Base-by-base conservation (phyloP, 2,113 vertebrate species). In the Sorex araneus region DNA sequence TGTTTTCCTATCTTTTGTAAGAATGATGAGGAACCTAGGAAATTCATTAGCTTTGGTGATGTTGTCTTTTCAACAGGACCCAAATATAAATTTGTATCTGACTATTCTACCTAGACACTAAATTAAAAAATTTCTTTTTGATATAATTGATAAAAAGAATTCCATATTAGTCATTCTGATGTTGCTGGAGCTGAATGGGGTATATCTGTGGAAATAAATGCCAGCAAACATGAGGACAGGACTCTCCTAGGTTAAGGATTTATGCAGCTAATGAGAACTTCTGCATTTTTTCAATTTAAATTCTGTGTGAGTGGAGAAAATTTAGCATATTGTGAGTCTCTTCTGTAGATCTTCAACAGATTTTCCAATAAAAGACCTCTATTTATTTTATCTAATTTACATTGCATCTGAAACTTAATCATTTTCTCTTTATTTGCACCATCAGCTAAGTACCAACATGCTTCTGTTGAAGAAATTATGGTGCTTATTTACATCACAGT, bases 401-500 rank as follows among this genome's bases (percentile, higher is more conserved):
- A 75, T 84, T 80, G 92, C 30, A 73, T 71, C 84, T 85, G 18
- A 92, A 89, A 91, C 69, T 77, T 10, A 79, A 77, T 84, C 63
- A 84, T 67, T 91, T 87, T 34, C 12, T 93, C 40, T 23, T 21
- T 60, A 60, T 81, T 12, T 54, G 27, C 36, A 40, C 16, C 71
- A 36, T 13, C 40, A 81, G 21, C 74, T 32, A 94, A 84, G 50
- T 89, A 84, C 54, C 69, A 96, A 67, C 84, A 93, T 84, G 57
- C 82, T 92, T 91, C 73, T 91, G 9, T 73, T 93, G 34, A 94
- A 90, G 40, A 94, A 86, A 92, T 75, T 43, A 84, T 30, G 27
- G 34, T 57, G 32, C 23, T 78, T 60, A 66, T 87, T 95, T 95
- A 87, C 82, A 91, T 92, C 87, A 87, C 8, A 87, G 40, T 50